Conservation (phyloP, 1,140 invertebrate genomes). For the Caenorhabditis tropicalis region DNA sequence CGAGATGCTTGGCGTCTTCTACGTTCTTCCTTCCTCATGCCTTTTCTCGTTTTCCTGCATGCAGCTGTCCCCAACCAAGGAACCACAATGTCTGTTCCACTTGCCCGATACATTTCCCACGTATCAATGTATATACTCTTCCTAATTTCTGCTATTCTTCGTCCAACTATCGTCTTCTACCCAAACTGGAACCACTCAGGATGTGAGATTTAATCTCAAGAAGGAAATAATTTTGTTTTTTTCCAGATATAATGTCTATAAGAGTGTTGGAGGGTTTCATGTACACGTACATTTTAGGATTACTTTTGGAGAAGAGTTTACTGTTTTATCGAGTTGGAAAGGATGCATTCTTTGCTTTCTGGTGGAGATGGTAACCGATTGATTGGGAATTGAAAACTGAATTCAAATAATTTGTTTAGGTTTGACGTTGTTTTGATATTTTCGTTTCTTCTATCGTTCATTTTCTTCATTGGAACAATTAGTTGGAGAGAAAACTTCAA, state of each 20-base stretch:
- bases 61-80: not conserved
- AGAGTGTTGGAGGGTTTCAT: slow-evolving; percentile 38
- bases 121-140: slow-evolving; percentile 51
- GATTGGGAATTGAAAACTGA: not conserved
- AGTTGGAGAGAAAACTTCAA: not conserved
- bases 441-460: not conserved
- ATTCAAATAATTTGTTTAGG: not conserved
- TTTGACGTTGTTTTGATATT: slow-evolving; percentile 14
- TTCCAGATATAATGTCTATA: not conserved
- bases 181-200: not conserved
- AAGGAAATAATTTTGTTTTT: not conserved
- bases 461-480: not conserved
- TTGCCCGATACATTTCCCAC: slow-evolving; percentile 54
- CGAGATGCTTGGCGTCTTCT: slow-evolving; percentile 53
- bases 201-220: not conserved
- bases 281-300: slow-evolving; percentile 56
- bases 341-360: slow-evolving; percentile 53
- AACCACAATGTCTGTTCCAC: slow-evolving; percentile 15
- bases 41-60: slow-evolving; percentile 52
- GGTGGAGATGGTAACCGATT: slow-evolving; percentile 60
- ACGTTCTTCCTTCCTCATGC: slow-evolving; percentile 54
- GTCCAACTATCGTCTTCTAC: not conserved
- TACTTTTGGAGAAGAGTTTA: slow-evolving; percentile 48
- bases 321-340: slow-evolving; percentile 51
- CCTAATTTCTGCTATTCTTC: slow-evolving; percentile 7